Conservation (phyloP, 2,797 vertebrate species). For the Acestrorhynchus altus region DNA sequence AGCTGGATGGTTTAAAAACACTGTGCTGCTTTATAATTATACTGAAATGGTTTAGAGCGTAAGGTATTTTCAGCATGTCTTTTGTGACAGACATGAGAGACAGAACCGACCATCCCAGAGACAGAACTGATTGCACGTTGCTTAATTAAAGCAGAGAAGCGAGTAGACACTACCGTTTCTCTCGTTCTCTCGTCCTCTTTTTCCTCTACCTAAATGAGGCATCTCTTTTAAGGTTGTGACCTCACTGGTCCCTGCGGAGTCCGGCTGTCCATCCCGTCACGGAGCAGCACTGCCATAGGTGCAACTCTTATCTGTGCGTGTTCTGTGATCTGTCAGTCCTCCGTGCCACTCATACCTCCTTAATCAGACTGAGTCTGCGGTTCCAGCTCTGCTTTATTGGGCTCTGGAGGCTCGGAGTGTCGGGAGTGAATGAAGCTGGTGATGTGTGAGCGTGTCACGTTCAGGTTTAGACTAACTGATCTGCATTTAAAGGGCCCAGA, state of each 20-base stretch:
- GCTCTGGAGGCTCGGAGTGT: conserved; percentile 31
- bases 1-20: no score
- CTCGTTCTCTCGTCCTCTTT: background rate
- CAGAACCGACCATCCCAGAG: no score
- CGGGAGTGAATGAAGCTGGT: conserved; percentile 47
- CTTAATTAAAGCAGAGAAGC: background rate
- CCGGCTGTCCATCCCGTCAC: conserved; percentile 14
- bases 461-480: conserved; percentile 52
- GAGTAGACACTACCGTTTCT: background rate
- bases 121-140: no score
- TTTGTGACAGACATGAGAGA: no score
- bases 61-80: no score
- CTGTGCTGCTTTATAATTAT: no score
- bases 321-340: conserved; percentile 32
- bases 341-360: conserved; percentile 44
- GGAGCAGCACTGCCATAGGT: conserved; percentile 18
- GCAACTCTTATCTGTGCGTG: conserved; percentile 39
- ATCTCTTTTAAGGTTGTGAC: conserved; percentile 39
- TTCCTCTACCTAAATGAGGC: conserved; percentile 15
- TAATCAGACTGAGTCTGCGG: conserved; percentile 46
- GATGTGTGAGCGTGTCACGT: conserved; percentile 32
- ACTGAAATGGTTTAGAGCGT: no score
- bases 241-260: conserved; percentile 21
- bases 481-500: conserved; percentile 44
- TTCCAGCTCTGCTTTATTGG: conserved; percentile 38